phyloP scores from a whole-genome alignment of 2,113 vertebrate genomes.

The Petromus typicus region DNA sequence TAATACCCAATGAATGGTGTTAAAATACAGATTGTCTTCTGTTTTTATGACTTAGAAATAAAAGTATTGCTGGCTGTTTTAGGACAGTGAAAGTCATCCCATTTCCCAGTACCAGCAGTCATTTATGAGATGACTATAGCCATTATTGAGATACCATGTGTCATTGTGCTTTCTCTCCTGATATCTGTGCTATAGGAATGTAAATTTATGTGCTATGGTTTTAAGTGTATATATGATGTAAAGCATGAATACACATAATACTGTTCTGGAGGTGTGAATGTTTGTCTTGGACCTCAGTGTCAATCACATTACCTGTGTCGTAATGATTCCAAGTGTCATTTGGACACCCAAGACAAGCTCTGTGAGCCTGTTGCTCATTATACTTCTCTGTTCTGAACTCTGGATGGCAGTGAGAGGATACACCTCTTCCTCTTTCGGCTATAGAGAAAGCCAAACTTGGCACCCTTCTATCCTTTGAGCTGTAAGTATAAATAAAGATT shows the following conservation, averaged over 20 bases:
- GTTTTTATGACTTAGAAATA: neutral
- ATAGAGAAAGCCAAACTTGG: neutral
- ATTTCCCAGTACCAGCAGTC: neutral
- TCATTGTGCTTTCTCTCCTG: neutral
- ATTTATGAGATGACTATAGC: neutral
- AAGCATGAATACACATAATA: neutral
- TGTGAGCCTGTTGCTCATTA: too few species aligned
- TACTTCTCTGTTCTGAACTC: neutral
- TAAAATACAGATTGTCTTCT: neutral
- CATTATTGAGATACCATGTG: accelerated
- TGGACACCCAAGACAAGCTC: neutral
- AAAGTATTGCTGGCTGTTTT: neutral
- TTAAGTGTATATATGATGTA: neutral
- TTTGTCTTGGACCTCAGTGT: neutral
- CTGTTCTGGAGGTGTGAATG: neutral
- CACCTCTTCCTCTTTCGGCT: neutral
- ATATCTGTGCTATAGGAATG: neutral
- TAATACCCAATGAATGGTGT: neutral
- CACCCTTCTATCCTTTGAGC: neutral
- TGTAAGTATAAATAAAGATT: neutral
- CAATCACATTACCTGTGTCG: accelerated
- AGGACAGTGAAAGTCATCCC: neutral
- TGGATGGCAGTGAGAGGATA: neutral
- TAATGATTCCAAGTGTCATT: accelerated
- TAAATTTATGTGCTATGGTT: neutral